phyloP scores from a whole-genome alignment of 92 coral and sea anemone genomes.

The Zoanthus solanderi region DNA sequence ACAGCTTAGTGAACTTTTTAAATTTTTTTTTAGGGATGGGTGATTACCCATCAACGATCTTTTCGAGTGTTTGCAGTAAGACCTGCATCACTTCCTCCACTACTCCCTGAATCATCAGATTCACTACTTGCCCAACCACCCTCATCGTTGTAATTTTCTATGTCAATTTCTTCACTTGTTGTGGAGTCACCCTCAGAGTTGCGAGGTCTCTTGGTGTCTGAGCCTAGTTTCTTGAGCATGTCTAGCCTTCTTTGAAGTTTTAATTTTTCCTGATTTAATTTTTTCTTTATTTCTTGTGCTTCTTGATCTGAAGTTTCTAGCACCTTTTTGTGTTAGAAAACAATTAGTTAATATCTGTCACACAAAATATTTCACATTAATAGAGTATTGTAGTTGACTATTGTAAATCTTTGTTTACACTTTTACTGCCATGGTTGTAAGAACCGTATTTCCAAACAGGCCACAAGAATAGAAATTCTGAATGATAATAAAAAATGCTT shows the following conservation, averaged over 20 bases:
- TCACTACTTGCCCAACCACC: slow-evolving; percentile 95
- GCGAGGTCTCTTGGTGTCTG: slow-evolving; percentile 82
- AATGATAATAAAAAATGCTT: too few relatives aligned
- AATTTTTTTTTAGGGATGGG: slow-evolving; percentile 33
- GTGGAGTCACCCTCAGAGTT: slow-evolving; percentile 95
- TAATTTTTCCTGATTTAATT: slow-evolving; percentile 78
- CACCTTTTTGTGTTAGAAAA: slow-evolving; percentile 62
- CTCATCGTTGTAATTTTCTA: slow-evolving; percentile 89
- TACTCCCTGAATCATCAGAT: slow-evolving; percentile 95
- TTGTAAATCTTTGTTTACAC: too few relatives aligned
- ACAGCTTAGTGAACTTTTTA: slow-evolving; percentile 9
- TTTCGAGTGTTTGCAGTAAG: slow-evolving; percentile 84
- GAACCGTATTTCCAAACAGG: background rate
- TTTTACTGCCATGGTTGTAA: too few relatives aligned
- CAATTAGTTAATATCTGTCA: background rate
- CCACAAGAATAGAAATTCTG: too few relatives aligned
- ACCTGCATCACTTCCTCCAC: slow-evolving; percentile 98
- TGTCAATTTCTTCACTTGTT: slow-evolving; percentile 90
- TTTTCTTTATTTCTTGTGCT: slow-evolving; percentile 87
- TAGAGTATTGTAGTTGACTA: too few relatives aligned
- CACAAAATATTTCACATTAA: background rate
- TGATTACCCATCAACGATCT: slow-evolving; percentile 51
- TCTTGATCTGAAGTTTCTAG: slow-evolving; percentile 89
- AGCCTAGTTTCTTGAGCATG: slow-evolving; percentile 67
- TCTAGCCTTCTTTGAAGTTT: slow-evolving; percentile 76